Evolutionary conservation across 1,140 invertebrate species (phyloP), one percentile per base, ranked within the genome.

Genomic region (Eufriesea mexicana): DNA sequence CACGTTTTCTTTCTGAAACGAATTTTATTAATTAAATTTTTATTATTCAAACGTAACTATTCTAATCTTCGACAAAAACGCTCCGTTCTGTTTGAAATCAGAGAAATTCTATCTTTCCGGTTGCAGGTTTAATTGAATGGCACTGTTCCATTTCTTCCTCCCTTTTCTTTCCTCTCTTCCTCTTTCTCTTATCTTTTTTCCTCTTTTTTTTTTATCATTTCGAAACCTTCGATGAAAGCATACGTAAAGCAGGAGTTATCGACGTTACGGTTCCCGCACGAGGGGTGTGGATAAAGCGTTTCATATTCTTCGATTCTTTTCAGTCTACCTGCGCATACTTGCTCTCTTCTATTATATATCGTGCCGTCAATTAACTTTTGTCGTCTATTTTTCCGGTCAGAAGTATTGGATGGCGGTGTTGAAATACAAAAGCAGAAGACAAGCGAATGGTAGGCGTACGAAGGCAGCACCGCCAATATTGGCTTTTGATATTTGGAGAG

Each of bases 401-500:
- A n/a, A 67, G 79, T 28, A n/a, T 18, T 5, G 54, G 42, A 18
- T 2, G 61, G n/a, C 35, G 71, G 5, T 59, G 55, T 68, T 55
- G 42, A 55, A 78, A 70, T 42, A 28, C 16, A 45, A 74, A 74
- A 64, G 61, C n/a, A n/a, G 20, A 5, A 18, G 66, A 42, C 28
- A 42, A 73, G 23, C 28, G 68, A 42, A 28, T 71, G 9, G 55
- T 4, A 57, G n/a, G n/a, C 61, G 51, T 16, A 14, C 9, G 47
- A 68, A 82, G 54, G 72, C 72, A 68, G 42, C 25, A 18, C 61
- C 35, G 79, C 62, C 79, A 76, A 82, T 82, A 82, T 82, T 42
- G 72, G 72, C 55, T 76, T 80, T 82, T 82, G 79, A 82, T 82
- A 76, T 82, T 76, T 76, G 25, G 73, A 68, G 59, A 45, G 61